These are phyloP conservation scores for Mercenaria mercenaria DNA, from an alignment of 1,140 invertebrate species.

Conservation along the genomic window DNA sequence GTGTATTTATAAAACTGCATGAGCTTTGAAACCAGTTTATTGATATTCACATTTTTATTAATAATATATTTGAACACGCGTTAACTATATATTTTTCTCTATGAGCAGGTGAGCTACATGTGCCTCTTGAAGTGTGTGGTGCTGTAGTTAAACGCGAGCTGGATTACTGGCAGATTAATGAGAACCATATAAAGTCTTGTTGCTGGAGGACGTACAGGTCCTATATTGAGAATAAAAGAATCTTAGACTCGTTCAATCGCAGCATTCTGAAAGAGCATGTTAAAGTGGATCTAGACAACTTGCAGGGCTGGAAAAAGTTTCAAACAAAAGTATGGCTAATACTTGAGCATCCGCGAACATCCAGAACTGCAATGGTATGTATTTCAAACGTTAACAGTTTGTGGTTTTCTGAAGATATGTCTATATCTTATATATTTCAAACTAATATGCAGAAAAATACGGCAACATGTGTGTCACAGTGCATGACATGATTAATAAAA, in stretches of 20 bases:
- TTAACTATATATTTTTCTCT: too few species aligned
- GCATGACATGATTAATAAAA: too few species aligned
- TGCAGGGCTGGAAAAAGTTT: conserved; percentile 78
- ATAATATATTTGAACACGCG: too few species aligned
- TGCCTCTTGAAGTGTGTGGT: conserved; percentile 86
- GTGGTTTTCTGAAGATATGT: too few species aligned
- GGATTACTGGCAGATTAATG: conserved; percentile 86
- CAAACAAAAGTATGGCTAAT: conserved; percentile 83
- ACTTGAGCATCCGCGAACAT: conserved; percentile 82
- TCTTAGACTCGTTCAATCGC: conserved; percentile 82
- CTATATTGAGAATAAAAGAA: conserved; percentile 84
- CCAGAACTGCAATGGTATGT: conserved; percentile 81
- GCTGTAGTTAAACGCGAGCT: conserved; percentile 86
- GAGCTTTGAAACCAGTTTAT: too few species aligned
- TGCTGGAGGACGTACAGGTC: conserved; percentile 84
- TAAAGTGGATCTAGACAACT: conserved; percentile 74
- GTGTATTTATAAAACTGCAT: too few species aligned
- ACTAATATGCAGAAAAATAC: too few species aligned
- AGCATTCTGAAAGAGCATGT: conserved; percentile 78
- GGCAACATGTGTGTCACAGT: too few species aligned
- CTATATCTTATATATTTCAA: too few species aligned
- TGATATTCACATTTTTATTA: too few species aligned
- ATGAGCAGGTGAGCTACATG: conserved; percentile 85
- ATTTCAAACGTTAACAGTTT: not conserved
- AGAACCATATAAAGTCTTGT: conserved; percentile 84